Conservation (phyloP, 2,113 vertebrate species). For the Paratilapia polleni region DNA sequence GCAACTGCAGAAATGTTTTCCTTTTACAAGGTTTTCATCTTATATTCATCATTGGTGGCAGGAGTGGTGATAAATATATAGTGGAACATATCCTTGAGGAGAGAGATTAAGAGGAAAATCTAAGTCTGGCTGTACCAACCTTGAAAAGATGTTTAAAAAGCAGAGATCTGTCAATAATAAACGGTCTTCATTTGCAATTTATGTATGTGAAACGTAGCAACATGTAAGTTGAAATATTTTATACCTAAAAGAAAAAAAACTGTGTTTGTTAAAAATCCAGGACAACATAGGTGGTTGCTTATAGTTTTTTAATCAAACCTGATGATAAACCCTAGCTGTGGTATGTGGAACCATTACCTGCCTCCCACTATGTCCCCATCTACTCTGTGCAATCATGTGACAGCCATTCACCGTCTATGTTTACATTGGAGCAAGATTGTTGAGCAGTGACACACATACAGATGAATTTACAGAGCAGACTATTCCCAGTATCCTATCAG, state of each 20-base stretch:
- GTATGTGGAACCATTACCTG: not conserved
- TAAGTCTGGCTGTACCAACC: not conserved
- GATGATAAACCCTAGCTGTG: not conserved
- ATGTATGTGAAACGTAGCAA: not conserved
- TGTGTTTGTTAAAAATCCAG: not conserved
- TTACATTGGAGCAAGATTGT: not conserved
- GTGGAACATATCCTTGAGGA: not conserved
- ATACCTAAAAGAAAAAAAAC: too few species aligned
- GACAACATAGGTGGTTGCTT: not conserved
- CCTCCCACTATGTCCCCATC: too few species aligned
- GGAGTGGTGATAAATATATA: not conserved
- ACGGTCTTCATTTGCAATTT: not conserved
- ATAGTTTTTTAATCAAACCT: not conserved
- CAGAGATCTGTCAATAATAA: not conserved
- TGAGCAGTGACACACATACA: not conserved
- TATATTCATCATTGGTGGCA: not conserved
- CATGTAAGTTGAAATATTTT: not conserved
- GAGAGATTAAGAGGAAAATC: not conserved
- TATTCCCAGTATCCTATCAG: constrained; percentile 27
- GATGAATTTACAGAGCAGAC: not conserved
- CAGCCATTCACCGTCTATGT: not conserved
- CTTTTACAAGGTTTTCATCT: not conserved
- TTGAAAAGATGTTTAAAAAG: not conserved
- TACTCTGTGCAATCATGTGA: not conserved
- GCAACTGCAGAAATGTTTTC: not conserved